Conservation (phyloP, 2,797 vertebrate genomes). For the Thunnus albacares region DNA sequence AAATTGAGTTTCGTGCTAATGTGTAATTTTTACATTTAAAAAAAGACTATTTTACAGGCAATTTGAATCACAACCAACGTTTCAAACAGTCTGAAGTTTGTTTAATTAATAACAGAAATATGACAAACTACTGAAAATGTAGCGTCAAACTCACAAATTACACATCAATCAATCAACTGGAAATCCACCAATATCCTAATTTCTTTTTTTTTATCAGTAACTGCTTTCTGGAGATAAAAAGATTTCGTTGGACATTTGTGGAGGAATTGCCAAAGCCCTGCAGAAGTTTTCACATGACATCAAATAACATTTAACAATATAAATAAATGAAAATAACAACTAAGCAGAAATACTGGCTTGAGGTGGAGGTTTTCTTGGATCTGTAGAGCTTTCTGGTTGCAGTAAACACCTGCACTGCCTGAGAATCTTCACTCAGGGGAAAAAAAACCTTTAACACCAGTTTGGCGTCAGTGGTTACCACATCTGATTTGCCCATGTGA, state of each 20-base stretch:
- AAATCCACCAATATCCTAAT: not conserved
- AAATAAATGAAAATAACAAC: slow-evolving; percentile 61
- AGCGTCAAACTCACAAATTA: not conserved
- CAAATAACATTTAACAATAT: slow-evolving; percentile 51
- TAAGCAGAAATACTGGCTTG: slow-evolving; percentile 50
- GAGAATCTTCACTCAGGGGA: too few relatives aligned
- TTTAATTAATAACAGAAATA: not conserved
- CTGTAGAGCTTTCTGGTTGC: not conserved
- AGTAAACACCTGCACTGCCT: not conserved
- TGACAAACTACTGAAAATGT: not conserved
- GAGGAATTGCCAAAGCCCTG: slow-evolving; percentile 40
- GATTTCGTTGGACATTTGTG: not conserved
- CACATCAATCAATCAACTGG: not conserved
- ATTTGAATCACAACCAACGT: not conserved
- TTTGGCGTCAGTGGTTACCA: slow-evolving; percentile 4
- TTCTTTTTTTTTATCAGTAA: not conserved
- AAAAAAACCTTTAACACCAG: not conserved
- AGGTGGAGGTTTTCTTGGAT: slow-evolving; percentile 10
- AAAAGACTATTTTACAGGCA: not conserved
- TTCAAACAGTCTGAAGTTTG: not conserved
- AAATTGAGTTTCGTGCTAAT: not conserved
- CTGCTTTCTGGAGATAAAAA: slow-evolving; percentile 1
- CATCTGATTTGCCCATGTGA: not conserved
- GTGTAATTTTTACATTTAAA: not conserved
- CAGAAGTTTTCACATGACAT: slow-evolving; percentile 27